phyloP scores from a whole-genome alignment of 2,888 invertebrate species.

The Chaetogeoica ovagalla region DNA sequence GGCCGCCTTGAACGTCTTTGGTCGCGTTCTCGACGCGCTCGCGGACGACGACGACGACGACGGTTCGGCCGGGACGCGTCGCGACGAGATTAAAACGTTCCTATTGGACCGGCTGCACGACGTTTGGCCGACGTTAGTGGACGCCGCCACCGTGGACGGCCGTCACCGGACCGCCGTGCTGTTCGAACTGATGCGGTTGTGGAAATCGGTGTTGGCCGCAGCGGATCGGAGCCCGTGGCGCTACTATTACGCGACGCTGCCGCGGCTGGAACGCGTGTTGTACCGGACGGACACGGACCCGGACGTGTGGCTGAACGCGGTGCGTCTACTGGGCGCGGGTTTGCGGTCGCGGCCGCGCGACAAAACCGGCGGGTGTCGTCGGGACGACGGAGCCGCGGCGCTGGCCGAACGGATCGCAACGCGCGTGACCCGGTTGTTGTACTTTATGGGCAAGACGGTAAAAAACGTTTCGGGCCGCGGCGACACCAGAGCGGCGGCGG shows the following conservation, averaged over 20 bases:
- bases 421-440: neutral
- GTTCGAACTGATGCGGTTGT: neutral
- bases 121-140: neutral
- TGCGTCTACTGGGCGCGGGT: neutral
- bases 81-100: neutral
- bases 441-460: neutral
- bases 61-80: neutral
- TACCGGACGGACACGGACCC: constrained; percentile 2
- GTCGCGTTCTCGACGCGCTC: neutral
- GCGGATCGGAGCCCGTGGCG: too few species aligned
- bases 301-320: constrained; percentile 9
- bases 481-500: too few species aligned
- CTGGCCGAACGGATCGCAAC: neutral
- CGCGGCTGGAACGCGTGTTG: neutral
- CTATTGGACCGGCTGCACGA: constrained; percentile 2
- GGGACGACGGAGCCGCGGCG: neutral
- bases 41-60: neutral
- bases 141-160: neutral
- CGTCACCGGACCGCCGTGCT: neutral
- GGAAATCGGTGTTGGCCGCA: neutral
- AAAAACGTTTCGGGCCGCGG: too few species aligned
- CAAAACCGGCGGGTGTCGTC: neutral
- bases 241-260: neutral
- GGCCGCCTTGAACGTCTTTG: neutral
- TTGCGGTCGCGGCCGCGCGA: neutral